These are phyloP conservation scores for Hemibagrus guttatus DNA, from an alignment of 2,797 vertebrate genomes.

Conservation along the genomic window DNA sequence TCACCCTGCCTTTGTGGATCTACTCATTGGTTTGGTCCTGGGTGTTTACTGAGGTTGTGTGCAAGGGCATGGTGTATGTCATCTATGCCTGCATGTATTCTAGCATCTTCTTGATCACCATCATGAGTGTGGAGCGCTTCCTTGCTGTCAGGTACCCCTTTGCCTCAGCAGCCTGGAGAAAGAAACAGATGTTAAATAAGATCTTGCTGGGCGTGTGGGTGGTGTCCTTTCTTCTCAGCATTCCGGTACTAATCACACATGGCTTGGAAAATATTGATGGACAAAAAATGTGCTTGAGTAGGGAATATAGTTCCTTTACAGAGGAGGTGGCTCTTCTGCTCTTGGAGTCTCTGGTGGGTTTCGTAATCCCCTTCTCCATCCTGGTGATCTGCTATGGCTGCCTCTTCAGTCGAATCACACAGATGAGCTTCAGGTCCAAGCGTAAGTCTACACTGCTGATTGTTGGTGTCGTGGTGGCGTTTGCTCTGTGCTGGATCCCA, in stretches of 20 bases:
- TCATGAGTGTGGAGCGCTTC: constrained; percentile 84
- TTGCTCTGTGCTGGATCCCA: constrained; percentile 84
- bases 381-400: constrained; percentile 80
- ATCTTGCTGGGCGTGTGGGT: constrained; percentile 76
- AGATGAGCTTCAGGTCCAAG: constrained; percentile 81
- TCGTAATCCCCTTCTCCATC: constrained; percentile 79
- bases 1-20: constrained; percentile 88
- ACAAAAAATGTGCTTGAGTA: constrained; percentile 69
- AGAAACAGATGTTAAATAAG: constrained; percentile 68
- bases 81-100: constrained; percentile 85
- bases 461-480: constrained; percentile 76
- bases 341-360: constrained; percentile 83
- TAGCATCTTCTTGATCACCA: constrained; percentile 84
- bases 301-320: constrained; percentile 63
- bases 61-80: constrained; percentile 78
- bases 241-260: constrained; percentile 79
- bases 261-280: constrained; percentile 36
- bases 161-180: constrained; percentile 73
- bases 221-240: constrained; percentile 75
- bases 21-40: constrained; percentile 79
- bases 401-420: constrained; percentile 78
- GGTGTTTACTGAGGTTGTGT: constrained; percentile 76
- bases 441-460: constrained; percentile 79
- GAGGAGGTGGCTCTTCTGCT: constrained; percentile 75
- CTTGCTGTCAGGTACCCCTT: constrained; percentile 82